Base-by-base conservation (phyloP, 2,797 vertebrate genomes). In the Petrocephalus schoutedeni region DNA sequence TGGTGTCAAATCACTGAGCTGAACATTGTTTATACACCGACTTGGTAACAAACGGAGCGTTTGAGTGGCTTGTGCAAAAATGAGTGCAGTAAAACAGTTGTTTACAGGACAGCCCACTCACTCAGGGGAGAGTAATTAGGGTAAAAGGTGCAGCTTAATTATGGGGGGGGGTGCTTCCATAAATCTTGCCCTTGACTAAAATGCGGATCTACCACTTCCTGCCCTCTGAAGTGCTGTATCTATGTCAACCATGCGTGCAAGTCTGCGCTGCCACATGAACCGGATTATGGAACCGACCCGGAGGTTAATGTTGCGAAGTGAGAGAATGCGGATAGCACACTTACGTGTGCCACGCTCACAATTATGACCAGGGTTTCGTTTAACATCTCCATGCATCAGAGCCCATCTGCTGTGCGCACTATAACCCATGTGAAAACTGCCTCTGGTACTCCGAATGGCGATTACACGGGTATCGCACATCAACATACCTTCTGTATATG, bases 31-130 rank as follows among this genome's bases (percentile, higher is more conserved):
- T 28, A n/a, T 56, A n/a, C 54, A n/a, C 32, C 19, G 16, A 21
- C 54, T 93, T 92, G 93, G 93, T 89, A 90, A 92, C 89, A 91
- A 93, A 87, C 91, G 89, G 89, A 85, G 71, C 85, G 57, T 67
- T 87, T 23, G 58, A 89, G 67, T 85, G 59, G 10, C 86, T 51
- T 91, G 89, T 87, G 89, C 88, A 82, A 90, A 90, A 91, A 89
- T 19, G 57, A 12, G 88, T 90, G 90, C 90, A 57, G 86, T 85
- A 93, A 91, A 93, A 90, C 58, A 89, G 85, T 89, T 93, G 88
- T 88, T 91, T 58, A 74, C 89, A 90, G 89, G 88, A 87, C 71
- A 3, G 19, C 32, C 54, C 53, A 32, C 71, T 41, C 32, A 77
- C 59, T 36, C 56, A 51, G 14, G 23, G 77, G 49, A 57, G 41